These are phyloP conservation scores for Brachionus paranguensis DNA, from an alignment of 1,140 invertebrate species.

Conservation along the genomic window DNA sequence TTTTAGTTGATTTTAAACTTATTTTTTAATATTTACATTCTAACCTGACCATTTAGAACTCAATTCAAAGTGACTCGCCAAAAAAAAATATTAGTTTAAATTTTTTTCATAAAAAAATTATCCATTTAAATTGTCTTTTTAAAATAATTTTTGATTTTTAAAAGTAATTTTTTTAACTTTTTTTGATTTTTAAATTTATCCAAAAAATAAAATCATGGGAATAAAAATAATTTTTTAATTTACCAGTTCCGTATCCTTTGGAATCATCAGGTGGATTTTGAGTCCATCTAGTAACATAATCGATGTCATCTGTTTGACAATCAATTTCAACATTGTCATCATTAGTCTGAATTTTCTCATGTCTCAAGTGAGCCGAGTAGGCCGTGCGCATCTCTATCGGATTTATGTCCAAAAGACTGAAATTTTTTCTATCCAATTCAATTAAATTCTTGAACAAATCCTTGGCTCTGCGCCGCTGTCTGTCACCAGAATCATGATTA, in stretches of 20 bases:
- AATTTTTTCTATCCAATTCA: slow-evolving; percentile 25
- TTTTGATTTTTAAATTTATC: too few species aligned
- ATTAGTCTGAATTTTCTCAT: slow-evolving; percentile 37
- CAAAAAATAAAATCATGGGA: too few species aligned
- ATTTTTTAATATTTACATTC: too few species aligned
- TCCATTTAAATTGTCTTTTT: too few species aligned
- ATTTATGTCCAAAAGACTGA: slow-evolving; percentile 23
- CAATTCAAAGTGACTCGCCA: too few species aligned
- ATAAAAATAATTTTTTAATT: neutral
- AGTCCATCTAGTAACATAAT: slow-evolving; percentile 4
- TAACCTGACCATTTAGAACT: too few species aligned
- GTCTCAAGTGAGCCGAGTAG: slow-evolving; percentile 28
- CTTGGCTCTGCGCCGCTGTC: slow-evolving; percentile 1
- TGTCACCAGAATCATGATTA: slow-evolving; percentile 25
- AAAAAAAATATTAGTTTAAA: too few species aligned
- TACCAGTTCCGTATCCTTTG: slow-evolving; percentile 27
- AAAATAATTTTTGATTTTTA: too few species aligned
- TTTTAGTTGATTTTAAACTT: too few species aligned
- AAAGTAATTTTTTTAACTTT: too few species aligned
- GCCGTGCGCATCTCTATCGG: slow-evolving; percentile 33
- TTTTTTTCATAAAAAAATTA: too few species aligned
- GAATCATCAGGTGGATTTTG: slow-evolving; percentile 30
- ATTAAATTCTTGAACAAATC: slow-evolving; percentile 35
- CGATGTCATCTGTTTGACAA: slow-evolving; percentile 28
- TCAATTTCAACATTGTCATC: slow-evolving; percentile 35